phyloP scores from a whole-genome alignment of 1,140 invertebrate genomes.

The Drosophila bocqueti region DNA sequence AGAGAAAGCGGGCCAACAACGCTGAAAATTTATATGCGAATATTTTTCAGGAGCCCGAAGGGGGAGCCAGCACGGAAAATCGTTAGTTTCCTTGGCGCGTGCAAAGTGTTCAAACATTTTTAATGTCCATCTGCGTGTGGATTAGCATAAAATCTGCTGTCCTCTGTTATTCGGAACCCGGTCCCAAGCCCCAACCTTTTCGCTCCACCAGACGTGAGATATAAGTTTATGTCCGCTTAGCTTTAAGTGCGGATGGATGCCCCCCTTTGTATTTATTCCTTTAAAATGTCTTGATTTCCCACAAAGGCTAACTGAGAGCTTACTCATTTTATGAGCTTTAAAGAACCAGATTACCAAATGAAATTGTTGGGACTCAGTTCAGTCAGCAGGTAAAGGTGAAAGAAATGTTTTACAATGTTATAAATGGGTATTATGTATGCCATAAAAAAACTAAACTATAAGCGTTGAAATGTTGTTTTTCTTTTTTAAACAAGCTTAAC shows the following conservation, averaged over 20 bases:
- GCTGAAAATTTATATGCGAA: slow-evolving; percentile 42
- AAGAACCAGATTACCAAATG: slow-evolving; percentile 32
- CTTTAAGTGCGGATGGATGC: slow-evolving; percentile 48
- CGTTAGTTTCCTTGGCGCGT: slow-evolving; percentile 59
- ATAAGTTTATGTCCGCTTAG: slow-evolving; percentile 64
- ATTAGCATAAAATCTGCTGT: slow-evolving; percentile 71
- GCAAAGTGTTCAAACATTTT: slow-evolving; percentile 74
- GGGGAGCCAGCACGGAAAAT: neutral
- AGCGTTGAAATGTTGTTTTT: neutral
- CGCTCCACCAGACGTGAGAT: slow-evolving; percentile 32
- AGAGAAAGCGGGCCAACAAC: slow-evolving; percentile 6
- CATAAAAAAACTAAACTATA: neutral
- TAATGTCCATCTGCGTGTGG: slow-evolving; percentile 75
- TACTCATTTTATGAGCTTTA: slow-evolving; percentile 56
- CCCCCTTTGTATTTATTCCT: slow-evolving; percentile 43
- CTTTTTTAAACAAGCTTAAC: neutral
- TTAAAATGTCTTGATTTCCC: slow-evolving; percentile 66
- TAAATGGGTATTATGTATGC: neutral
- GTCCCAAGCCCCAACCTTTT: slow-evolving; percentile 7
- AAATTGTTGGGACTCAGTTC: slow-evolving; percentile 14
- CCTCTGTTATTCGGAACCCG: neutral
- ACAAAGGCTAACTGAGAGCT: slow-evolving; percentile 26
- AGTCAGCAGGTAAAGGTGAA: slow-evolving; percentile 7
- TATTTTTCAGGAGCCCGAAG: slow-evolving; percentile 3
- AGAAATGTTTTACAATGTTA: slow-evolving; percentile 4